Conservation (phyloP, 2,113 vertebrate genomes). For the Oryzias woworae region DNA sequence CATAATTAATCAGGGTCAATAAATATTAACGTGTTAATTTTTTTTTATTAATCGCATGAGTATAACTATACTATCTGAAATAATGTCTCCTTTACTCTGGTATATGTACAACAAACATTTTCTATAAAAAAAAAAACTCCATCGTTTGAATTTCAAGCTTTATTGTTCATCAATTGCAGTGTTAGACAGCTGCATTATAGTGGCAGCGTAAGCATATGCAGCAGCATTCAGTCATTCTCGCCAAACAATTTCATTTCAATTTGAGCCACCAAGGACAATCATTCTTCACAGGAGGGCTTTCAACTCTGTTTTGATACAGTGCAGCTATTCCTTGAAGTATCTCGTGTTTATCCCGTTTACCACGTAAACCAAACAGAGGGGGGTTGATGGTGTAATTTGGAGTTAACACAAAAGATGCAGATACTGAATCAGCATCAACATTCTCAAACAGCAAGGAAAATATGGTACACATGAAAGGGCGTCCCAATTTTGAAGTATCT, state of each 20-base stretch:
- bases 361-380: conserved; percentile 11
- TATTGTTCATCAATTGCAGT: not conserved
- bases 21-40: too few relatives aligned
- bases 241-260: conserved; percentile 20
- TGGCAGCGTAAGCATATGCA: conserved; percentile 5
- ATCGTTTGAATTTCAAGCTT: not conserved
- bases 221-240: conserved; percentile 24
- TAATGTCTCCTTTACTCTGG: too few relatives aligned
- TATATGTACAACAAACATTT: too few relatives aligned
- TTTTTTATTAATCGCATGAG: too few relatives aligned
- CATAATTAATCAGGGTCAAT: too few relatives aligned
- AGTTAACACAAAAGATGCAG: conserved; percentile 55
- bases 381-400: conserved; percentile 52
- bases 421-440: conserved; percentile 32
- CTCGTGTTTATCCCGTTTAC: conserved; percentile 47
- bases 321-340: conserved; percentile 22
- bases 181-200: not conserved
- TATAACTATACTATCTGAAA: too few relatives aligned
- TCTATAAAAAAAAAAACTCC: too few relatives aligned
- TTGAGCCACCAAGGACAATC: conserved; percentile 1
- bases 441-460: conserved; percentile 8
- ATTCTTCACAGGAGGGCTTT: conserved; percentile 7
- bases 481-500: conserved; percentile 13
- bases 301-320: conserved; percentile 12
- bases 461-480: conserved; percentile 2